These are phyloP conservation scores for Drosophila anceps DNA, from an alignment of 2,888 invertebrate genomes.

Conservation along the genomic window DNA sequence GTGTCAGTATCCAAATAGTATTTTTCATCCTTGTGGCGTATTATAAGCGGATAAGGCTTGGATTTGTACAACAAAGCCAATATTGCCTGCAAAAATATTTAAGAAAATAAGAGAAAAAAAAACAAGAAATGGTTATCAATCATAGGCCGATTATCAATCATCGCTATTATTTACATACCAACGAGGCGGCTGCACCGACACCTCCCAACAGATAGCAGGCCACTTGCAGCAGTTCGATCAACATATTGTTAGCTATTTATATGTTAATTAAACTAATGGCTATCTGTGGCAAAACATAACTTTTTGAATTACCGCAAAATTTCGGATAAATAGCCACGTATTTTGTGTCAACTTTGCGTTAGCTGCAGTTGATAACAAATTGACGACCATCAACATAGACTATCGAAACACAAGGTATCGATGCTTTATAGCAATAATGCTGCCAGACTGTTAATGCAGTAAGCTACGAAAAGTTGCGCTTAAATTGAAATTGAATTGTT, in stretches of 20 bases:
- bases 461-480: no score
- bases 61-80: slow-evolving; percentile 88
- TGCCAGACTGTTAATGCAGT: slow-evolving; percentile 24
- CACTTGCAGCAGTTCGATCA: slow-evolving; percentile 47
- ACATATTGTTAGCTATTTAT: slow-evolving; percentile 46
- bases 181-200: slow-evolving; percentile 19
- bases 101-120: not conserved
- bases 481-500: not conserved
- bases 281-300: slow-evolving; percentile 64
- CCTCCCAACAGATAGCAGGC: slow-evolving; percentile 46
- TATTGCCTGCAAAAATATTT: slow-evolving; percentile 87
- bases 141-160: slow-evolving; percentile 7
- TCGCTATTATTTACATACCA: slow-evolving; percentile 49
- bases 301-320: slow-evolving; percentile 43
- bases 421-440: not conserved
- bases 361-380: slow-evolving; percentile 56
- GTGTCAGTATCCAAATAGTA: slow-evolving; percentile 89
- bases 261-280: slow-evolving; percentile 19
- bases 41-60: slow-evolving; percentile 89
- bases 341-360: slow-evolving; percentile 49
- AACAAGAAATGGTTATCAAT: slow-evolving; percentile 16
- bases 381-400: slow-evolving; percentile 19
- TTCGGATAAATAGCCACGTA: slow-evolving; percentile 58
- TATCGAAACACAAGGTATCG: slow-evolving; percentile 38
- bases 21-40: slow-evolving; percentile 91